Evolutionary conservation across 37 sponge, comb jelly and placozoan genomes (phyloP), one percentile per base, ranked within the genome.

Genomic region (Ephydatia muelleri): DNA sequence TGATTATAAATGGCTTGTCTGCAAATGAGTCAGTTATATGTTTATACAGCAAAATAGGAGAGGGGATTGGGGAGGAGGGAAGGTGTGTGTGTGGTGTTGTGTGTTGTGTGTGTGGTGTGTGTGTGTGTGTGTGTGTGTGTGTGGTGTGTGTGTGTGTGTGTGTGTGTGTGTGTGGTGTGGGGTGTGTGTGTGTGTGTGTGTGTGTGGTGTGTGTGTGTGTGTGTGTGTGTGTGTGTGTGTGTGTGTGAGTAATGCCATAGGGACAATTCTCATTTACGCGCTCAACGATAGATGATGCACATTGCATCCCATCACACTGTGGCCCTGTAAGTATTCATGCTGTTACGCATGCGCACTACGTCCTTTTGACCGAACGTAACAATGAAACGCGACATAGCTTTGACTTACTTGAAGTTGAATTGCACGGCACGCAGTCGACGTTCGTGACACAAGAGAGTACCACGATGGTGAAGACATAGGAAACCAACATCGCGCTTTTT

Each of bases 131-230:
- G 72, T 82, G 72, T 77, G 78, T 77, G 78, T 22, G 35, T 22
- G 39, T 22, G 78, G 78, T 77, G 78, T 77, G 78, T 77, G 78
- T 77, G 78, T 77, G 78, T 77, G 78, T 77, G 78, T 77, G 78
- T 77, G 40, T 77, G 78, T 34, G 40, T 77, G 78, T 77, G 78
- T 34, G 40, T 77, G 78, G n/a, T n/a, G n/a, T n/a, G 28, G 78
- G 29, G 78, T 77, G 66, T 65, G 14, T 14, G 14, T 22, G n/a
- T n/a, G n/a, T n/a, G 14, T 65, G 21, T 14, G 66, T 65, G 66
- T 65, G 14, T 21, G 66, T 21, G 21, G 19, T 22, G 21, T 65
- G 40, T 77, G 40, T 77, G 78, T 22, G 36, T 77, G 78, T 77
- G 78, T 34, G 36, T 25, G 36, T 77, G 36, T 22, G 40, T 36